Base-by-base conservation (phyloP, 2,797 vertebrate genomes). In the Triplophysa yarkandensis region DNA sequence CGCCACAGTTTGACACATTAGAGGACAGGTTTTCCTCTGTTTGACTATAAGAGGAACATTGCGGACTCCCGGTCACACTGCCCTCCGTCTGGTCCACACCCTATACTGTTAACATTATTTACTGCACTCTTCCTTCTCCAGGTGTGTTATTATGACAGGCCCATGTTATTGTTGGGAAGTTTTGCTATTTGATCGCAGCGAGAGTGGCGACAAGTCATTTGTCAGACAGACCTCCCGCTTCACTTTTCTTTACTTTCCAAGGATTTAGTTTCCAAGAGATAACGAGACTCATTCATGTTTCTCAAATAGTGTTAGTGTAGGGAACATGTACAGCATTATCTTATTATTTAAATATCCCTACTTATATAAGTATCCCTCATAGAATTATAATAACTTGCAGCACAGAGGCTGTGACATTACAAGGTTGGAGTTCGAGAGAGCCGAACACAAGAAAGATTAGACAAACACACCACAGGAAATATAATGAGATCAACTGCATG, bases 131-230 rank as follows among this genome's bases (percentile, higher is more conserved):
- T 25, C 60, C 54, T 25, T 39, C 54, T 46, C 9, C 32, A 1
- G 62, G 68, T 80, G 58, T 77, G 58, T 64, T 76, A 2, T 68
- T 63, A 76, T 72, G 74, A 76, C 65, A 80, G 73, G 10, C 32
- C 44, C 52, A 28, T 80, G 77, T 71, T 79, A 66, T 74, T 76
- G 77, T 71, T 68, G 30, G 74, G 63, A 67, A 77, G 64, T 57
- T 16, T 2, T 76, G 73, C 68, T 67, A 64, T 80, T 77, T 66
- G 55, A 74, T 77, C 48, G 1, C 44, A 41, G 76, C 52, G 65
- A 76, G 71, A 54, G 61, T 66, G 74, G 70, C 78, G 76, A 79
- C 81, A 81, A 43, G 74, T 30, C 69, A 69, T 83, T 81, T 77
- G 79, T 82, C 71, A 68, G 39, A 21, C 63, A 46, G 36, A 10